Base-by-base conservation (phyloP, 2,888 invertebrate species). In the Aphrophora alni region DNA sequence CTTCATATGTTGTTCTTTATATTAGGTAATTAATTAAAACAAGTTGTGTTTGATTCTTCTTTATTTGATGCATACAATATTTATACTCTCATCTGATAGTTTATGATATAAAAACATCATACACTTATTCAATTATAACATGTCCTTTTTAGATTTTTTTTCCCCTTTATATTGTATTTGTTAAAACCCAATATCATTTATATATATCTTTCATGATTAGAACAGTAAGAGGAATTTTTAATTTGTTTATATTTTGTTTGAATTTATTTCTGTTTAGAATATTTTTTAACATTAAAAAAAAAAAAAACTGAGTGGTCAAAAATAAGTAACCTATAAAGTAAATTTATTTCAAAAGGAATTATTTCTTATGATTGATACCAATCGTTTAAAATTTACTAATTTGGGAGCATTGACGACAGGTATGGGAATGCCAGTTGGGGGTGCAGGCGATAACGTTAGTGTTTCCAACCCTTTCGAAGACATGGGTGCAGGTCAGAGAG, bases 381-480 rank as follows among this genome's bases (percentile, higher is more conserved):
- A 59, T 5, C 59, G 21, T 59, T 59, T 2, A 59, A 59, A 59
- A 59, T n/a, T 21, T 21, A 59, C 59, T 59, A 59, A 59, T 59
- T 59, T 59, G n/a, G 59, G 59, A 21, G 21, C 21, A n/a, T 21
- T 59, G n/a, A 4, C 21, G 21, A 59, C 78, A 74, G 77, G 77
- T 71, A 84, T 84, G 84, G 85, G 85, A 72, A 85, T 85, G 81
- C 84, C 84, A 84, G 84, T 83, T 81, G 85, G 83, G 80, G 90
- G 89, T 88, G 90, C 90, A 87, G 89, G 89, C 87, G 94, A 94
- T 92, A 95, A 95, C 91, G 93, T 95, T 88, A 95, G 92, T 92
- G 94, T 95, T 89, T 94, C 94, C 89, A 95, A 95, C 91, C 95
- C 95, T 86, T 95, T 95, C 91, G 95, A 95, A 90, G 95, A 95